Conservation (phyloP, 2,113 vertebrate genomes). For the Sciurus niger region DNA sequence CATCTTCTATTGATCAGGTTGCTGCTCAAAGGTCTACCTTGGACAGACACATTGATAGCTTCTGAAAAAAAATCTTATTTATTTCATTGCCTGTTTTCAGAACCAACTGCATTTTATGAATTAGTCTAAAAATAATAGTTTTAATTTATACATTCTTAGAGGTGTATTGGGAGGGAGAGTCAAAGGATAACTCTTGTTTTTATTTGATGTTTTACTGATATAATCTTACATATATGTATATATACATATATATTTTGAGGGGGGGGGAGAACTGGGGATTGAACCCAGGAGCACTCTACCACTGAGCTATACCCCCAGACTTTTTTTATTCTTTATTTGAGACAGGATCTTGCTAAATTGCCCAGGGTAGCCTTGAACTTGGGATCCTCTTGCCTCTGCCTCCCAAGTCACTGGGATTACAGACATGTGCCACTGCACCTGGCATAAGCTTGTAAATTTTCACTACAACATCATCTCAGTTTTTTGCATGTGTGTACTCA, state of each 20-base stretch:
- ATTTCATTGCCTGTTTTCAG: neutral
- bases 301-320: too few relatives aligned
- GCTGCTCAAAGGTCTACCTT: constrained; percentile 24
- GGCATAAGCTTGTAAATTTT: neutral
- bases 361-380: too few relatives aligned
- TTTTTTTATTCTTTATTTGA: too few relatives aligned
- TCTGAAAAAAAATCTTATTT: neutral
- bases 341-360: too few relatives aligned
- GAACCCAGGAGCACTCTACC: too few relatives aligned
- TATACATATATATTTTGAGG: neutral
- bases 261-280: too few relatives aligned
- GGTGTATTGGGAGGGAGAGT: neutral
- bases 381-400: too few relatives aligned
- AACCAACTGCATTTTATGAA: constrained; percentile 11
- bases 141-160: constrained; percentile 29
- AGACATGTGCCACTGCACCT: neutral
- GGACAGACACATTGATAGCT: neutral
- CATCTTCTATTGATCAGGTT: neutral
- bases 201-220: neutral
- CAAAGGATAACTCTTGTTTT: neutral
- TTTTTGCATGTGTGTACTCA: neutral
- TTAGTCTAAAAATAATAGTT: neutral
- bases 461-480: neutral
- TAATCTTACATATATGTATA: neutral
- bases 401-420: neutral